Percentiles rank a stretch among this genome's conserved stretches.
phyloP scores from a whole-genome alignment of 2,113 vertebrate genomes.

The Ictalurus furcatus region DNA sequence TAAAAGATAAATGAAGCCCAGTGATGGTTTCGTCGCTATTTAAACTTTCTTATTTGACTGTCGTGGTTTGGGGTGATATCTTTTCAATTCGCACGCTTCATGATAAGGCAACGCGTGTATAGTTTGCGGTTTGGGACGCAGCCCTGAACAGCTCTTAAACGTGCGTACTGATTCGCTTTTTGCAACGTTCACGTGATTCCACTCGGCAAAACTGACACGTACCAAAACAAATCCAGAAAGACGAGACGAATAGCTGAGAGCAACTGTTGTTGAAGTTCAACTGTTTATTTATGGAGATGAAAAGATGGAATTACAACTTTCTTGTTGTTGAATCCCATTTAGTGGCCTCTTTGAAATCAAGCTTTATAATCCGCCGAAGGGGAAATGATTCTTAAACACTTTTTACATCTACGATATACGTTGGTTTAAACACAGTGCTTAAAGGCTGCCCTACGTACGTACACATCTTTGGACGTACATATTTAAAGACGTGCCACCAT shows the following conservation, averaged over 20 bases:
- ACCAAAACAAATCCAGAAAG: not conserved
- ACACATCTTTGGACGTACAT: not conserved
- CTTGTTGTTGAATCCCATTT: not conserved
- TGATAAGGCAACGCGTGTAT: not conserved
- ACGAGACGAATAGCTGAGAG: not conserved
- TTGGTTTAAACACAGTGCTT: not conserved
- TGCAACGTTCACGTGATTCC: not conserved
- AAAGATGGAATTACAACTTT: conserved; percentile 15
- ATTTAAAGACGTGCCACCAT: not conserved
- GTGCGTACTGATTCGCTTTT: not conserved
- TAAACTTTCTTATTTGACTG: not conserved
- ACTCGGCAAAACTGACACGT: not conserved
- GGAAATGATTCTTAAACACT: not conserved
- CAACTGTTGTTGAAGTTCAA: not conserved
- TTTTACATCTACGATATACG: not conserved
- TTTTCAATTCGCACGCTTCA: not conserved
- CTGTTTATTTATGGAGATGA: conserved; percentile 8
- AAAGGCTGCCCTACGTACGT: not conserved
- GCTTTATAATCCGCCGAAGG: conserved; percentile 1
- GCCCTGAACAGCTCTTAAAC: not conserved
- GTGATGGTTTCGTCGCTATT: not conserved
- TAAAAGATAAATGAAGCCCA: not conserved
- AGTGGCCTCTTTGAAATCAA: not conserved
- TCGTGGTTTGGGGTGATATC: not conserved
- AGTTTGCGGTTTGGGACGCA: not conserved